Evolutionary conservation across 2,797 vertebrate species (phyloP), one percentile per base, ranked within the genome.

Genomic region (Crax fasciolata): DNA sequence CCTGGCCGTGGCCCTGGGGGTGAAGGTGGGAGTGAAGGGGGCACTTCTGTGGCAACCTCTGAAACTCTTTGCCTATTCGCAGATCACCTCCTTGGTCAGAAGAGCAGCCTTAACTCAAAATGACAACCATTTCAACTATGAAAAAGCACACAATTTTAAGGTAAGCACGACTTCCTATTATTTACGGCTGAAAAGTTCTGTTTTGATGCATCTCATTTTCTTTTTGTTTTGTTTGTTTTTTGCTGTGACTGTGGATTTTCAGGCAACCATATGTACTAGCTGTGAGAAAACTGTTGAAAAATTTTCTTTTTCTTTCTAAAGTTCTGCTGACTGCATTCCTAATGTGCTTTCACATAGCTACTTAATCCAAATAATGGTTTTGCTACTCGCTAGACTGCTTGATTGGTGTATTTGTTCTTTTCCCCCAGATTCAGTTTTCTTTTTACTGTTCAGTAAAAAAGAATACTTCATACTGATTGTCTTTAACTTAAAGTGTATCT

Each of bases 71-170:
- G 98, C 99, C 98, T 99, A 98, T 99, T 98, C 99, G 62, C 99
- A 99, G 99, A 99, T 99, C 97, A 98, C 98, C 67, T 99, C 99
- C 75, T 98, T 99, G 98, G 99, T 99, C 95, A 98, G 98, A 95
- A 98, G 98, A 97, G 98, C 98, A 57, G 98, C 99, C 77, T 98
- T 99, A 98, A 99, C 98, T 71, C 99, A 99, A 74, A 98, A 98
- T 0, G 99, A 99, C 98, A 99, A 99, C 98, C 98, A 99, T 90
- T 99, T 98, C 98, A 99, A 98, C 97, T 99, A 99, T 54, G 99
- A 99, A 97, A 99, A 99, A 98, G 98, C 99, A 91, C 99, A 99
- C 98, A 99, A 99, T 98, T 99, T 99, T 93, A 99, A 99, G 99
- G 99, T 99, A 98, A 99, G 98, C 21, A 20, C 32, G 18, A 27